These are phyloP conservation scores for Timandra comae DNA, from an alignment of 2,888 invertebrate genomes.

Conservation along the genomic window DNA sequence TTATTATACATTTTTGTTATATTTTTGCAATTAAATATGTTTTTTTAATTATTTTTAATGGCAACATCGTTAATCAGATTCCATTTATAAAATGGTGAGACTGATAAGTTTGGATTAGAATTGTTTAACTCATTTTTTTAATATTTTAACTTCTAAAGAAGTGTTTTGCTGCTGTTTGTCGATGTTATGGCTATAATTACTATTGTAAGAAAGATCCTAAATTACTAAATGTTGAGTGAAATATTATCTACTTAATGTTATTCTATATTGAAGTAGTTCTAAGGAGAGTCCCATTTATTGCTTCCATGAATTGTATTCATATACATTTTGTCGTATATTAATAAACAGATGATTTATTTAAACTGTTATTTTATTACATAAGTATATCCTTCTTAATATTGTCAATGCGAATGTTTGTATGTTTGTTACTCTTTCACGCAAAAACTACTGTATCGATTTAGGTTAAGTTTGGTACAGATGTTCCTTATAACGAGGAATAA, in stretches of 20 bases:
- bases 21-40: conserved; percentile 25
- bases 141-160: conserved; percentile 7
- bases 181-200: conserved; percentile 12
- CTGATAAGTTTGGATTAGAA: conserved; percentile 33
- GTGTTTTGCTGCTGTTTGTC: conserved; percentile 20
- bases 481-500: too few species aligned
- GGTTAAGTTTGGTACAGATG: too few species aligned
- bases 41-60: conserved; percentile 28
- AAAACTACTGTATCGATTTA: too few species aligned
- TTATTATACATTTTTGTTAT: conserved; percentile 3
- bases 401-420: too few species aligned
- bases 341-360: conserved; percentile 56
- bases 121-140: conserved; percentile 10
- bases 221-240: conserved; percentile 24
- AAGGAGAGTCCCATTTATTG: conserved; percentile 55
- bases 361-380: too few species aligned
- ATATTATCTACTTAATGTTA: conserved; percentile 29
- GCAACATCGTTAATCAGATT: conserved; percentile 46
- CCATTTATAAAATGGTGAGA: conserved; percentile 32
- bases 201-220: conserved; percentile 20
- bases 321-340: conserved; percentile 56
- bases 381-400: too few species aligned
- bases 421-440: too few species aligned
- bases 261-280: background rate
- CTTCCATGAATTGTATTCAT: conserved; percentile 67